Evolutionary conservation across 2,888 invertebrate species (phyloP).

Genomic region (Caenorhabditis sulstoni): DNA sequence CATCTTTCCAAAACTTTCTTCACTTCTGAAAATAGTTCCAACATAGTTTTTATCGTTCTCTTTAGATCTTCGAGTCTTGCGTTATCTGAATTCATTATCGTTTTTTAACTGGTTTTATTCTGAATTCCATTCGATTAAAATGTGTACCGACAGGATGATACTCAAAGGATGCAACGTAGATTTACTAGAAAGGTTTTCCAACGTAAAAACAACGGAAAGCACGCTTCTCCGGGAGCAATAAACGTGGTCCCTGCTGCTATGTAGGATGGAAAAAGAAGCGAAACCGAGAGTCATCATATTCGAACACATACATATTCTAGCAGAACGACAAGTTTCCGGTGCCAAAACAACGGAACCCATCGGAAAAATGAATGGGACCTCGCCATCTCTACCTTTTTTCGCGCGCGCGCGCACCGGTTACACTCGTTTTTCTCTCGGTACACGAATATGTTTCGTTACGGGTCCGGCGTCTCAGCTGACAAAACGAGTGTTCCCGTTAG

Average conservation of each 20-base stretch:
- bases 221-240: constrained; percentile 8
- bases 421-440: constrained; percentile 6
- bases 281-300: constrained; percentile 22
- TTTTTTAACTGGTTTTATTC: too few relatives aligned
- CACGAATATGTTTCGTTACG: constrained; percentile 34
- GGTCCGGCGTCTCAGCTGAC: not conserved
- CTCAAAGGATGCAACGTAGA: too few relatives aligned
- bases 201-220: too few relatives aligned
- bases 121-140: too few relatives aligned
- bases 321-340: constrained; percentile 2
- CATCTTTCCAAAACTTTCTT: too few relatives aligned
- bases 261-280: not conserved
- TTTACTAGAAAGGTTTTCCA: too few relatives aligned
- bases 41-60: too few relatives aligned
- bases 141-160: too few relatives aligned
- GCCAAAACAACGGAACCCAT: constrained; percentile 25
- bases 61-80: too few relatives aligned
- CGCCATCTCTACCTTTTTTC: constrained; percentile 1
- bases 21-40: constrained; percentile 1
- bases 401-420: not conserved
- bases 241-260: not conserved
- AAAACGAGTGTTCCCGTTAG: constrained; percentile 20
- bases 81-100: too few relatives aligned
- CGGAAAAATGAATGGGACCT: constrained; percentile 21
- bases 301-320: constrained; percentile 27